Base-by-base conservation (phyloP, 2,888 invertebrate species). In the Nomada hirtipes region DNA sequence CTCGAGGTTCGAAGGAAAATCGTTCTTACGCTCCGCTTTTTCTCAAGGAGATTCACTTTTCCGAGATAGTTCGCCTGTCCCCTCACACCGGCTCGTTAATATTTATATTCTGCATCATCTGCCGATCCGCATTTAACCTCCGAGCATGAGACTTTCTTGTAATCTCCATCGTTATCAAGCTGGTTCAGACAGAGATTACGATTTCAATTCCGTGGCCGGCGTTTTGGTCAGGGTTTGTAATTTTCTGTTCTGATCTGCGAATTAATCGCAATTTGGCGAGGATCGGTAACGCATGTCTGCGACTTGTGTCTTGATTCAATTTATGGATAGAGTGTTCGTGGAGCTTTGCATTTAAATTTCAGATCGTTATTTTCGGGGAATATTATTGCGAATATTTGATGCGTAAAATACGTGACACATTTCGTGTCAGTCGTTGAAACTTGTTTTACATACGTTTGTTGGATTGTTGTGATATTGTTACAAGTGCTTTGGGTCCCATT, bases 1-100 rank as follows among this genome's bases (percentile, higher is more conserved):
- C 81, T 87, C 77, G 4, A 0, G n/a, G 29, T 82, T 84, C 87
- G 82, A 76, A 76, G 75, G 69, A 76, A 83, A 88, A 86, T 88
- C 84, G 76, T 86, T 84, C 71, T 60, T 63, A 52, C 67, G 70
- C 81, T 61, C 36, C 13, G 67, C 67, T 86, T 85, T 85, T 85
- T 78, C 78, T 82, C 69, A 18, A 67, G 29, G 26, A 69, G 75
- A 80, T 80, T 77, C 77, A 68, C 60, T 64, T 61, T 50, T 50
- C 50, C 50, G 59, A 20, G 65, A 71, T 67, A 68, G 81, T 72
- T 55, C 60, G 44, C 18, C 47, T 20, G 23, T 26, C 64, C 76
- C 36, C 29, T 53, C 42, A 29, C 26, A 53, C 55, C 53, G 15
- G 61, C 70, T 76, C 72, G 69, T 76, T 83, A 76, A 76, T 82